Base-by-base conservation (phyloP, 2,797 vertebrate species). In the Ataeniobius toweri region DNA sequence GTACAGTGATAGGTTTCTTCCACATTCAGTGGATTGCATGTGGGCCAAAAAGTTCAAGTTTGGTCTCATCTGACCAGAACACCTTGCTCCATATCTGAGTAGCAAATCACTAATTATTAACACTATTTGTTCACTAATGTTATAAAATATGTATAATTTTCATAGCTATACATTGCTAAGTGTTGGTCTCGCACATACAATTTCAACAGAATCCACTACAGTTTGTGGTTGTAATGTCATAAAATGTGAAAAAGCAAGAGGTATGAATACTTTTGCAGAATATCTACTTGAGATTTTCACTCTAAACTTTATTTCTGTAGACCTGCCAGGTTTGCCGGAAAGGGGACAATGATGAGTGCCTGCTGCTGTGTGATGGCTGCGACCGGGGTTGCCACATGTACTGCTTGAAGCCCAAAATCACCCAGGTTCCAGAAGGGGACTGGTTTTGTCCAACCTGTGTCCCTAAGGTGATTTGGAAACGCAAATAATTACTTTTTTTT, bases 341-440 rank as follows among this genome's bases (percentile, higher is more conserved):
- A 20, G 98, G 98, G 20, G 98, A 99, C 80, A 97, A 99, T 0
- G 98, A 99, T 1, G 98, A 99, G 74, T 96, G 94, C 82, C 92
- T 99, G 90, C 91, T 99, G 91, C 96, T 99, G 82, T 99, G 98
- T 51, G 98, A 99, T 2, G 93, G 97, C 79, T 99, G 98, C 76
- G 98, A 99, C 91, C 96, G 96, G 0, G 98, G 98, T 86, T 99
- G 97, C 91, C 98, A 99, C 93, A 98, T 98, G 93, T 99, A 98
- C 91, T 99, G 98, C 91, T 96, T 98, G 90, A 96, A 93, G 82
- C 98, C 98, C 84, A 97, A 96, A 92, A 97, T 99, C 94, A 95
- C 95, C 0, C 93, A 96, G 91, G 97, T 99, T 85, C 98, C 98
- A 0, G 97, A 98, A 80, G 98, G 97, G 0, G 98, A 99, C 87